Base-by-base conservation (phyloP, 2,113 vertebrate genomes). In the Triplophysa rosa region DNA sequence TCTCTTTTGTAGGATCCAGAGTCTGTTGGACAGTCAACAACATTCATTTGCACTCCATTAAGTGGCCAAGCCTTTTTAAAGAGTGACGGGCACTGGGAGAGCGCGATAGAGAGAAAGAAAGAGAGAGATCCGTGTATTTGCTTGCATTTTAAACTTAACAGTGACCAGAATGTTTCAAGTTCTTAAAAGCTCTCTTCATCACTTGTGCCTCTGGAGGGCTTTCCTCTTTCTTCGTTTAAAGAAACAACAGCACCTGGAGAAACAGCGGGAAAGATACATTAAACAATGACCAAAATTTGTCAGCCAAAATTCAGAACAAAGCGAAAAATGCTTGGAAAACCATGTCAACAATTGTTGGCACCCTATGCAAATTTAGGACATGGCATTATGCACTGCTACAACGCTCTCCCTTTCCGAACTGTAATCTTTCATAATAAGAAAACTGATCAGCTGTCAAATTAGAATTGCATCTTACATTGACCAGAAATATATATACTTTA, bases 201-300 rank as follows among this genome's bases (percentile, higher is more conserved):
- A 98, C 92, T 98, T 98, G 91, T 96, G 96, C 84, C 97, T 94
- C 89, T 97, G 96, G 81, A 95, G 92, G 10, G 94, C 94, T 98
- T 99, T 98, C 93, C 97, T 96, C 96, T 98, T 99, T 88, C 95
- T 95, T 81, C 97, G 93, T 86, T 98, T 99, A 90, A 99, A 98
- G 92, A 99, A 98, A 89, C 97, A 99, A 94, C 97, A 99, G 95
- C 97, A 99, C 94, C 97, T 98, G 88, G 5, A 62, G 75, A 72
- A 8, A 49, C 37, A 17, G 29, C 65, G 17, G 68, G 65, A 6
- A 71, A 13, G 19, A 61, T 29, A 16, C 1, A 24, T n/a, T 77
- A 29, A 64, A 47, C 16, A 49, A 17, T 5, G 1, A 2, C 45
- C n/a, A 40, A 2, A 13, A 12, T 14, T 14, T 12, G 45, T 49